These are phyloP conservation scores for Rhagologus leucostigma DNA, from an alignment of 2,113 vertebrate genomes.

Conservation along the genomic window DNA sequence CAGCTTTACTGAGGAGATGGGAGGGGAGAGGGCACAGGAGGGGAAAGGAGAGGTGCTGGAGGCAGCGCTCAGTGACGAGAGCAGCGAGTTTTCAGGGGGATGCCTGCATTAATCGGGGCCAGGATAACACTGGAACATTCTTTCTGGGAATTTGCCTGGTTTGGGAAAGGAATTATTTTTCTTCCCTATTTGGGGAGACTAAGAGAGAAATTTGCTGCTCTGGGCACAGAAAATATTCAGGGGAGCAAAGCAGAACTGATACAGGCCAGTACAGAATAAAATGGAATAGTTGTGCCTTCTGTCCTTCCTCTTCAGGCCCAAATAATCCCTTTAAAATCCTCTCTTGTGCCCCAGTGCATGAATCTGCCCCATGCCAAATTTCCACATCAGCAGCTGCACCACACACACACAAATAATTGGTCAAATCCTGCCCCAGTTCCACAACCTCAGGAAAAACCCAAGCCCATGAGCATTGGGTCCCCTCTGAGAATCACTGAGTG, in stretches of 20 bases:
- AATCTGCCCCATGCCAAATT: not conserved
- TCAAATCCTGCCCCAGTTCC: not conserved
- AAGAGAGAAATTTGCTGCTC: not conserved
- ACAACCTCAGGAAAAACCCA: not conserved
- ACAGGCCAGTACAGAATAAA: not conserved
- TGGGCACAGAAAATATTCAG: not conserved
- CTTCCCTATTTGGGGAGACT: not conserved
- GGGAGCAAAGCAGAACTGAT: not conserved
- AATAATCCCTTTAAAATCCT: not conserved
- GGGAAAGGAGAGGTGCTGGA: not conserved
- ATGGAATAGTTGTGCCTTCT: not conserved
- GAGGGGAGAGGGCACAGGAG: not conserved
- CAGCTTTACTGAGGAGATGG: not conserved
- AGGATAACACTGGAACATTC: not conserved
- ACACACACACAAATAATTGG: not conserved
- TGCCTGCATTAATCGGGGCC: not conserved
- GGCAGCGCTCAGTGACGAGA: not conserved
- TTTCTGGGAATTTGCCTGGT: not conserved
- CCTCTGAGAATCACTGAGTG: not conserved
- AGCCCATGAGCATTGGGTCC: not conserved
- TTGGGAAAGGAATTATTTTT: not conserved
- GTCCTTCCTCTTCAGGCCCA: not conserved
- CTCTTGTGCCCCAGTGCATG: not conserved
- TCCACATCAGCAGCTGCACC: not conserved
- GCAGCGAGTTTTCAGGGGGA: not conserved